Evolutionary conservation across 2,888 invertebrate species (phyloP).

Genomic region (Drosophila lutescens): DNA sequence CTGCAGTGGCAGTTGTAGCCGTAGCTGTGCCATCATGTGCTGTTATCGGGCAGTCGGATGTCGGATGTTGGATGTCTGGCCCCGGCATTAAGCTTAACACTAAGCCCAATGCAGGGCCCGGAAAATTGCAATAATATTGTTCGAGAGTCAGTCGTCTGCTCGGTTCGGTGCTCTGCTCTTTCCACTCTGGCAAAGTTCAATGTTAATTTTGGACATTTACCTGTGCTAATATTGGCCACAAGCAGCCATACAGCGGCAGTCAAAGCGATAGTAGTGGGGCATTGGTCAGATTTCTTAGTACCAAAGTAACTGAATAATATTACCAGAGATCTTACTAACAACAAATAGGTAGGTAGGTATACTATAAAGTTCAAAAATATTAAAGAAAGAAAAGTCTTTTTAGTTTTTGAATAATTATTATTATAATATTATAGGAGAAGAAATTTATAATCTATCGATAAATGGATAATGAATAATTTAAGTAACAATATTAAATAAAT

Average conservation of each 20-base stretch:
- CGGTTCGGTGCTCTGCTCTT: slow-evolving; percentile 25
- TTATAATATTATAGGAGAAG: no score
- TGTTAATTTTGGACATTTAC: slow-evolving; percentile 80
- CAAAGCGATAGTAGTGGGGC: neutral
- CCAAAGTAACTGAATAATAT: no score
- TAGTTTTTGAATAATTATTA: no score
- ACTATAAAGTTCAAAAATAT: no score
- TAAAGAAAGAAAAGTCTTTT: no score
- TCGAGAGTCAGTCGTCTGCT: slow-evolving; percentile 31
- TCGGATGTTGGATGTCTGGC: slow-evolving; percentile 54
- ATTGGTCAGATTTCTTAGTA: no score
- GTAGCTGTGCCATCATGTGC: slow-evolving; percentile 23
- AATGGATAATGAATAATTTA: no score
- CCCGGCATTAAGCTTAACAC: slow-evolving; percentile 60
- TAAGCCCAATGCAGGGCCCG: slow-evolving; percentile 61
- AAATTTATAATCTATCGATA: no score
- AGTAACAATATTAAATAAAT: no score
- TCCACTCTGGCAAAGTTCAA: slow-evolving; percentile 72
- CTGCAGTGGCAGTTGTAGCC: slow-evolving; percentile 12
- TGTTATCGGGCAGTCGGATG: slow-evolving; percentile 55
- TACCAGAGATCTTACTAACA: no score
- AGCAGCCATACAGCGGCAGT: slow-evolving; percentile 30
- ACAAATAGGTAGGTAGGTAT: no score
- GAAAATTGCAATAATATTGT: slow-evolving; percentile 78
- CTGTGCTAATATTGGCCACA: slow-evolving; percentile 73